These are phyloP conservation scores for Lomographa bimaculata DNA, from an alignment of 2,888 invertebrate species.

Conservation along the genomic window DNA sequence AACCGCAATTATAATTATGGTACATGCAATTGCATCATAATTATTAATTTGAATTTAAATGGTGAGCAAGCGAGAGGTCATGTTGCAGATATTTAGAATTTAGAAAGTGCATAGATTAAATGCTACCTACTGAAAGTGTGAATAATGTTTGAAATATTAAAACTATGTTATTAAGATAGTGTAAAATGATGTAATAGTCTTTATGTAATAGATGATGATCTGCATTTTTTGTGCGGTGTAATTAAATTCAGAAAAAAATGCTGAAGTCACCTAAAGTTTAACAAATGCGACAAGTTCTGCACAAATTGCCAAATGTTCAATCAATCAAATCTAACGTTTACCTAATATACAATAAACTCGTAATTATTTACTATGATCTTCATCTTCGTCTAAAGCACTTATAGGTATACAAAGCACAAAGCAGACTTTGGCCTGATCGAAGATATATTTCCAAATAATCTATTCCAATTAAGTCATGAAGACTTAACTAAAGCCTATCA, in stretches of 20 bases:
- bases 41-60: slow-evolving; percentile 15
- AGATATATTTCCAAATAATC: too few species aligned
- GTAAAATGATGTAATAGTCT: slow-evolving; percentile 13
- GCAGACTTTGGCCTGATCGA: too few species aligned
- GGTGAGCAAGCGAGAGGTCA: slow-evolving; percentile 18
- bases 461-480: too few species aligned
- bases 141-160: slow-evolving; percentile 23
- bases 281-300: too few species aligned
- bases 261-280: too few species aligned
- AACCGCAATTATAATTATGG: slow-evolving; percentile 7
- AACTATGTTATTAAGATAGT: slow-evolving; percentile 11
- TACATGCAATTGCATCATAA: slow-evolving; percentile 10
- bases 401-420: too few species aligned
- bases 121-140: slow-evolving; percentile 34
- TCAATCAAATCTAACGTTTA: too few species aligned
- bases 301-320: too few species aligned
- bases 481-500: too few species aligned
- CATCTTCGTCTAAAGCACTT: too few species aligned
- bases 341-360: too few species aligned
- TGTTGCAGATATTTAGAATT: slow-evolving; percentile 10
- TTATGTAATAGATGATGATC: slow-evolving; percentile 3
- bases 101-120: slow-evolving; percentile 31
- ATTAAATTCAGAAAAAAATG: not conserved
- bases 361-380: too few species aligned
- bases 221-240: not conserved